A percentile compares a stretch with the other conserved stretches of the same genome.
phyloP scores from a whole-genome alignment of 2,113 vertebrate species.

The Poeciliopsis prolifica region DNA sequence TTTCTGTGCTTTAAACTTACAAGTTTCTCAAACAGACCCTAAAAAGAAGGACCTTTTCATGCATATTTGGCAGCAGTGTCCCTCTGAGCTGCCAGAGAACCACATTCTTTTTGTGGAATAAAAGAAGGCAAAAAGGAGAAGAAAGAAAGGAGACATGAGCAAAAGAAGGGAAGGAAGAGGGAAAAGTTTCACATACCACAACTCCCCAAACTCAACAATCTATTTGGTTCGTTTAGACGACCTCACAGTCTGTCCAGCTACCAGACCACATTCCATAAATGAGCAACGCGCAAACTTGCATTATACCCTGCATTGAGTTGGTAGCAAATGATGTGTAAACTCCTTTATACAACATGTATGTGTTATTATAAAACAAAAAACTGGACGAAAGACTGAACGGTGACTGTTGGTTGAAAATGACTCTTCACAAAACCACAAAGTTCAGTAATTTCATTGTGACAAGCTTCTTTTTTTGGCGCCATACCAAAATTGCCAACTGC shows the following conservation, averaged over 20 bases:
- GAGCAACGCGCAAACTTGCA: slow-evolving; percentile 42
- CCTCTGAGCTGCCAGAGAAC: slow-evolving; percentile 43
- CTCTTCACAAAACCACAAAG: slow-evolving; percentile 4
- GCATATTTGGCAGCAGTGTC: slow-evolving; percentile 68
- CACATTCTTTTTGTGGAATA: slow-evolving; percentile 14
- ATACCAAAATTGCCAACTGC: background rate
- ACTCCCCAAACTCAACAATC: slow-evolving; percentile 66
- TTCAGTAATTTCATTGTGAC: background rate
- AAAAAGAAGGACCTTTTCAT: slow-evolving; percentile 72
- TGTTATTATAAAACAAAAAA: background rate
- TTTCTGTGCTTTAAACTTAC: slow-evolving; percentile 50
- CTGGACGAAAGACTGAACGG: background rate
- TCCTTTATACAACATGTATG: slow-evolving; percentile 2
- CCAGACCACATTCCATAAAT: slow-evolving; percentile 65
- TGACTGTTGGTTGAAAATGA: slow-evolving; percentile 14
- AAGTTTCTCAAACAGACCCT: slow-evolving; percentile 51
- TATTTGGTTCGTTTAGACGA: slow-evolving; percentile 58
- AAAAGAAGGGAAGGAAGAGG: slow-evolving; percentile 1
- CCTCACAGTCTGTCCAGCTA: slow-evolving; percentile 59
- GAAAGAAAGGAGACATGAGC: slow-evolving; percentile 25
- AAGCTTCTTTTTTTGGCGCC: background rate
- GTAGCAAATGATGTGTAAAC: slow-evolving; percentile 13
- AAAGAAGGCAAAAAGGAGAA: background rate
- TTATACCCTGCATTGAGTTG: slow-evolving; percentile 7
- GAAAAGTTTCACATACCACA: slow-evolving; percentile 66